A percentile compares a stretch with the other conserved stretches of the same genome.
phyloP scores from a whole-genome alignment of 2,113 vertebrate genomes.

The Neogale vison region DNA sequence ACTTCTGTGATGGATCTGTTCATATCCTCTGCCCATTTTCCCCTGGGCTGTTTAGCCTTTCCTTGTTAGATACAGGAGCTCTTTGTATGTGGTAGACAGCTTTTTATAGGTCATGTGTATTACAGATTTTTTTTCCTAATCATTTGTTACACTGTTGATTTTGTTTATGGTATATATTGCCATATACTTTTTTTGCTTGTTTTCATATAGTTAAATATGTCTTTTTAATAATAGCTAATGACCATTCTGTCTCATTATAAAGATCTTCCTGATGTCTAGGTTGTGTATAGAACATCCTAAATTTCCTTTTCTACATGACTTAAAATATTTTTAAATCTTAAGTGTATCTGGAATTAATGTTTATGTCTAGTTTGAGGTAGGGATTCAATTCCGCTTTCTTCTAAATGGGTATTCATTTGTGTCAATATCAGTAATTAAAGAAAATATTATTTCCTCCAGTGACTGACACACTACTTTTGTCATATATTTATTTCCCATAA shows the following conservation, averaged over 20 bases:
- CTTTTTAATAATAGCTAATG: background rate
- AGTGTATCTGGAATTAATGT: slow-evolving; percentile 26
- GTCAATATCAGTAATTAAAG: slow-evolving; percentile 4
- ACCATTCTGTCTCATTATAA: background rate
- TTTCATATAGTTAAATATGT: background rate
- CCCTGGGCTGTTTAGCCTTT: background rate
- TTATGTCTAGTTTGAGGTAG: slow-evolving; percentile 8
- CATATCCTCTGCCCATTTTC: background rate
- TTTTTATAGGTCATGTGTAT: background rate
- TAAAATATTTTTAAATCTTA: background rate
- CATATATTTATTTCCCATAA: background rate
- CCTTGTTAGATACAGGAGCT: background rate
- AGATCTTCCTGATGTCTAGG: slow-evolving; percentile 1
- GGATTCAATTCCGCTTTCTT: slow-evolving; percentile 29
- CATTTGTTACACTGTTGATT: background rate
- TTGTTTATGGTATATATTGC: background rate
- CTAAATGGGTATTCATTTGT: background rate
- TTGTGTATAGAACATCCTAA: background rate
- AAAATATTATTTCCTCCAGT: background rate
- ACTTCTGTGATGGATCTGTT: background rate
- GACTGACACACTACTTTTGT: background rate
- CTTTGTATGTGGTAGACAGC: background rate
- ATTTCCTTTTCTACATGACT: slow-evolving; percentile 8
- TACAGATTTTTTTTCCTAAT: background rate
- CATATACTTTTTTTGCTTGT: background rate